These are phyloP conservation scores for Lypha dubia DNA, from an alignment of 2,888 invertebrate species.

Conservation along the genomic window DNA sequence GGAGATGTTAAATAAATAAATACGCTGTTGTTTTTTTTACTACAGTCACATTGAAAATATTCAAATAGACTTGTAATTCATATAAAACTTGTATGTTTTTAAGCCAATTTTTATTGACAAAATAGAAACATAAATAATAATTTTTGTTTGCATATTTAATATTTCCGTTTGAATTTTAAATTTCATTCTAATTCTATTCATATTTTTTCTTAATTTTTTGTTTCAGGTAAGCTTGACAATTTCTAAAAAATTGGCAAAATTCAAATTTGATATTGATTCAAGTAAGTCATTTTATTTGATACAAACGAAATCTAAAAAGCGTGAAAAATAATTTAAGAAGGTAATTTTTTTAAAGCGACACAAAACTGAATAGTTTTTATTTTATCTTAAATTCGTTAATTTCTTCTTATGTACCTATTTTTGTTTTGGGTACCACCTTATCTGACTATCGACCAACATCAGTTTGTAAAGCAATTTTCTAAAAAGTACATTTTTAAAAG, in stretches of 20 bases:
- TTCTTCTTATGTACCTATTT: no score
- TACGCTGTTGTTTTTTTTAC: neutral
- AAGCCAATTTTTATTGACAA: neutral
- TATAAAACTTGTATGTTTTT: neutral
- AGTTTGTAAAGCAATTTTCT: no score
- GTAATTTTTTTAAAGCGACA: no score
- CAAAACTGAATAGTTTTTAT: no score
- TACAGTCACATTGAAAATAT: neutral
- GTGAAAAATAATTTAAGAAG: no score
- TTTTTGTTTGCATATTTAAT: neutral
- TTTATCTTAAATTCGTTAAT: no score
- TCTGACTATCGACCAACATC: no score
- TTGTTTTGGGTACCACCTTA: no score
- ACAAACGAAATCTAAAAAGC: neutral
- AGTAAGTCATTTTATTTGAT: neutral
- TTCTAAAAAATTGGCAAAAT: neutral
- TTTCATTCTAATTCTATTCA: neutral
- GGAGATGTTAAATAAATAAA: neutral
- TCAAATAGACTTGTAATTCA: neutral
- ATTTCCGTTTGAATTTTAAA: neutral
- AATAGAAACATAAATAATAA: neutral
- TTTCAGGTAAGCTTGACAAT: slow-evolving; percentile 12
- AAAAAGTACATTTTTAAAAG: neutral
- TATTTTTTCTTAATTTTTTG: neutral
- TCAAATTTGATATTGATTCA: no score